Conservation (phyloP, 30 jellyfish, hydroid and myxozoan species). For the Aurelia sp. region DNA sequence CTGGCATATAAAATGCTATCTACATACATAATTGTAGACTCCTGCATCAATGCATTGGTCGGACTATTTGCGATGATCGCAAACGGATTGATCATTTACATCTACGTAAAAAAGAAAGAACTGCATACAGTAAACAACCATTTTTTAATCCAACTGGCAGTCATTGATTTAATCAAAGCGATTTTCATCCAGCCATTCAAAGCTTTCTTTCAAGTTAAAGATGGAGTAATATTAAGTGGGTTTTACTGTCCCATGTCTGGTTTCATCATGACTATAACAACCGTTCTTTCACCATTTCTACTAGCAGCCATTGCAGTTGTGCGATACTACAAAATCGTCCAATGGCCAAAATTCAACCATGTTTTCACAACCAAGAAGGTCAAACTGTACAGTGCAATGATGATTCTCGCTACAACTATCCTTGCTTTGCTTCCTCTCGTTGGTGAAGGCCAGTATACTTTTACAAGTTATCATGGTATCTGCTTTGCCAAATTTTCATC, state of each 20-base stretch:
- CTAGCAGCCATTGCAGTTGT: constrained; percentile 5
- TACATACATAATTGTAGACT: neutral
- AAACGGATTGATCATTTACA: neutral
- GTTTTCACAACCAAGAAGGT: neutral
- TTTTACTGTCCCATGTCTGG: neutral
- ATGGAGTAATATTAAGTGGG: neutral
- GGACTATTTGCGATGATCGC: neutral
- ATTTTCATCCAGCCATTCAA: neutral
- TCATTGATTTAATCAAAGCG: neutral
- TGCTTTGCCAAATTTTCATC: neutral
- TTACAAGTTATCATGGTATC: neutral
- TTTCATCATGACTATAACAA: neutral
- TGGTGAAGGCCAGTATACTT: constrained; percentile 6
- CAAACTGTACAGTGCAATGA: neutral
- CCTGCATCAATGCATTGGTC: neutral
- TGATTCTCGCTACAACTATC: neutral
- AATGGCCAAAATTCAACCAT: neutral
- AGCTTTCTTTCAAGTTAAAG: neutral
- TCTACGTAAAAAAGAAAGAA: neutral
- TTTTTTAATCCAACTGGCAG: neutral
- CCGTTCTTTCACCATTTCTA: neutral
- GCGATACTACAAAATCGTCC: neutral
- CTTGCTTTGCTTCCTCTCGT: neutral
- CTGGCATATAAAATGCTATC: no score
- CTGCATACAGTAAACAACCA: neutral